Conservation (phyloP, 2,888 invertebrate species). For the Oxystoma pomonae region DNA sequence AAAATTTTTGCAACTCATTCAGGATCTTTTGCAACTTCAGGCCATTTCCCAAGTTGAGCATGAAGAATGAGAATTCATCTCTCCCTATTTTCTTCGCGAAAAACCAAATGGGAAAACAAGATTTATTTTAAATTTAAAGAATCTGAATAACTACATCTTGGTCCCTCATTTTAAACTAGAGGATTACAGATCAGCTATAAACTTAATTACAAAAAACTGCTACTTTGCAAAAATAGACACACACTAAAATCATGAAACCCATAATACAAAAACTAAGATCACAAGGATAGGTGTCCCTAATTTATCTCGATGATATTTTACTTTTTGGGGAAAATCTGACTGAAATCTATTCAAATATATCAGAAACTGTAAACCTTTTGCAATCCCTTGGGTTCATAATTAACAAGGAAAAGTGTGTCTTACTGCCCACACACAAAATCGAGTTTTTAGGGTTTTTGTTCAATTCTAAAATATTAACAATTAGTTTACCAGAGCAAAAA, state of each 20-base stretch:
- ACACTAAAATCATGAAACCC: neutral
- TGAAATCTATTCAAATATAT: neutral
- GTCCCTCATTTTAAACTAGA: neutral
- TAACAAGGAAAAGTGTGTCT: neutral
- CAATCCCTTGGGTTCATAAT: neutral
- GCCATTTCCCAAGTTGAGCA: neutral
- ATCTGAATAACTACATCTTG: neutral
- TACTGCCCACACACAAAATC: neutral
- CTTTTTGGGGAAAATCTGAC: neutral
- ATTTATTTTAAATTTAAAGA: neutral
- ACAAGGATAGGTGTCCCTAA: neutral
- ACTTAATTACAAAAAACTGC: neutral
- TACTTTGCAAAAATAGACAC: neutral
- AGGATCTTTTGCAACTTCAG: neutral
- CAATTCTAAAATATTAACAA: neutral
- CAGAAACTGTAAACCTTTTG: neutral
- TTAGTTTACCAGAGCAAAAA: neutral
- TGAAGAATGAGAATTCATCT: neutral
- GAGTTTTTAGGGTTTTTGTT: neutral
- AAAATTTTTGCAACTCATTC: neutral
- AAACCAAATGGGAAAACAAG: neutral
- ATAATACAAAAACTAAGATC: neutral
- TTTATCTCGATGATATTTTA: neutral
- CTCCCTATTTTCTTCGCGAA: conserved; percentile 2
- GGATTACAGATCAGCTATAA: neutral